These are phyloP conservation scores for Triplophysa tibetana DNA, from an alignment of 2,113 vertebrate genomes.

Conservation along the genomic window DNA sequence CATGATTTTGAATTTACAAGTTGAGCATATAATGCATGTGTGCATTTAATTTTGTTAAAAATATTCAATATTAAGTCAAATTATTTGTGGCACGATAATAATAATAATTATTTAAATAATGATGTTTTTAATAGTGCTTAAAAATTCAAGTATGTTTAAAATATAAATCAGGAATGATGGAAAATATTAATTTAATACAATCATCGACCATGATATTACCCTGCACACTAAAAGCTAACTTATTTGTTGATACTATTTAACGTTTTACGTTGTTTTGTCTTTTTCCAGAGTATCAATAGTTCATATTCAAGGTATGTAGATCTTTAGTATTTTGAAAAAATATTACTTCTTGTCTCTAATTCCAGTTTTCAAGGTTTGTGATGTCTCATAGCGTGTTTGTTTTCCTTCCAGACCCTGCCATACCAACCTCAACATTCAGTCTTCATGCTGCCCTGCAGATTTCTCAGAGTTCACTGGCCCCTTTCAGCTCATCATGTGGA, in stretches of 20 bases:
- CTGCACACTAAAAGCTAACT: not conserved
- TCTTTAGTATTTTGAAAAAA: not conserved
- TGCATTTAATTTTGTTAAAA: too few relatives aligned
- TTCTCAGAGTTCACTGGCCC: constrained; percentile 75
- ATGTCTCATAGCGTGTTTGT: not conserved
- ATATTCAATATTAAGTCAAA: too few relatives aligned
- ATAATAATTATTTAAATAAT: too few relatives aligned
- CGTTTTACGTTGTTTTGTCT: not conserved
- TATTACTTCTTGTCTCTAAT: not conserved
- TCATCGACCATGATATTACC: too few relatives aligned
- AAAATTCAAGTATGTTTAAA: too few relatives aligned
- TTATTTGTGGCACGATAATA: too few relatives aligned
- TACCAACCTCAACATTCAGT: constrained; percentile 41
- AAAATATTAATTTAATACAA: too few relatives aligned
- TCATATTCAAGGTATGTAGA: constrained; percentile 69
- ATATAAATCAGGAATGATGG: too few relatives aligned
- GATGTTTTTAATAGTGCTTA: too few relatives aligned
- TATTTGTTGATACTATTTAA: not conserved
- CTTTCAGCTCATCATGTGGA: constrained; percentile 79
- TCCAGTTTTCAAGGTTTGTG: not conserved
- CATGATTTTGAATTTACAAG: too few relatives aligned
- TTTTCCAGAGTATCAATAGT: constrained; percentile 67
- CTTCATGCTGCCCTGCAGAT: constrained; percentile 63
- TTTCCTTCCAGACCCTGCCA: constrained; percentile 56
- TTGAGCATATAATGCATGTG: too few relatives aligned